Evolutionary conservation across 1,140 invertebrate genomes (phyloP), one percentile per base, ranked within the genome.

Genomic region (Formica selysi): DNA sequence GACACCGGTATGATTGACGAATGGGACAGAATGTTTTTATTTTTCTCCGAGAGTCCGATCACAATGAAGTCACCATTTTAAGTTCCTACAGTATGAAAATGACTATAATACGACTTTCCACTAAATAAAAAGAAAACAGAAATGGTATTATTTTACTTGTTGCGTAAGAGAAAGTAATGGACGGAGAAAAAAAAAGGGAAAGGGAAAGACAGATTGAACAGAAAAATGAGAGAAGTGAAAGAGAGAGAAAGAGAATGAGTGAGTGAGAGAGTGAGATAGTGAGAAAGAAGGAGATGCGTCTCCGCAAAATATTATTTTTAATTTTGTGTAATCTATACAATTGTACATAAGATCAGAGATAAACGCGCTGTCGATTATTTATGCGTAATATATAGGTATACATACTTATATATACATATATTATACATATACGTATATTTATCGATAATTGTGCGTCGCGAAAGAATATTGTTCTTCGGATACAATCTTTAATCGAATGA

Each of bases 341-440:
- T 90, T 94, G 94, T 94, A 94, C 64, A 95, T 94, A 95, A 90
- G 85, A 93, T 92, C 89, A 92, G 91, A 89, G 70, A 92, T 83
- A 73, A 83, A 92, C 87, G 92, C 92, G 93, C 92, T 93, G 92
- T 93, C 92, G 91, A 92, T 95, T 94, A 94, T 94, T 93, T 94
- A 94, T 94, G 92, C 93, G 92, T 93, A 93, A 91, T 90, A 90
- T 87, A 92, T 91, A 91, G 73, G 86, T 86, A 90, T 83, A 89
- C 59, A 88, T 86, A 86, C 78, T 84, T 86, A 90, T 86, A 91
- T 76, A 86, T 85, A 86, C 84, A 85, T 85, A 80, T 67, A 74
- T 78, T 88, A 91, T 89, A 90, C 86, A 92, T 91, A 90, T 89
- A 92, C 91, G 91, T 93, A 93, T 93, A 93, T 93, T 92, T 93